Evolutionary conservation across 2,888 invertebrate species (phyloP).

Genomic region (Lepetodrilus schrolli): DNA sequence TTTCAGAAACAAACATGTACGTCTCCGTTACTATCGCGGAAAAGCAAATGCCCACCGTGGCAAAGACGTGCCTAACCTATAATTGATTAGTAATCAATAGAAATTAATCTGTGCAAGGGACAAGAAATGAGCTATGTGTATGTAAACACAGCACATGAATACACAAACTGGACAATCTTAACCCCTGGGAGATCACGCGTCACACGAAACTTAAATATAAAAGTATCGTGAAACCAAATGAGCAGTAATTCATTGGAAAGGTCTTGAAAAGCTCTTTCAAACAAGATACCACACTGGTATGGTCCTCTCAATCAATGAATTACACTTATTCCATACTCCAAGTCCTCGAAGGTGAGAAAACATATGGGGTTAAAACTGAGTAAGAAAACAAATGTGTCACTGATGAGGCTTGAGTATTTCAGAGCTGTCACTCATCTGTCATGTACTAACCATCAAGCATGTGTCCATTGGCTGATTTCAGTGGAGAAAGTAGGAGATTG

Average conservation of each 20-base stretch:
- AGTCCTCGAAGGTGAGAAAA: background rate
- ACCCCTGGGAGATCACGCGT: too few species aligned
- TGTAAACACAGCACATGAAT: constrained; percentile 3
- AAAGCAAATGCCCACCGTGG: background rate
- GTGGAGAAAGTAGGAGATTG: background rate
- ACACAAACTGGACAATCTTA: too few species aligned
- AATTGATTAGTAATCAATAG: constrained; percentile 20
- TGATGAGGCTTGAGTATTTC: background rate
- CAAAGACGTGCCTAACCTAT: constrained; percentile 18
- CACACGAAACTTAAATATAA: too few species aligned
- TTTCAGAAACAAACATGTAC: background rate
- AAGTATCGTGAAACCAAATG: too few species aligned
- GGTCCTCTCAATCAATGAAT: too few species aligned
- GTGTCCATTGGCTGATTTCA: background rate
- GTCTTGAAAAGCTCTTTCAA: too few species aligned
- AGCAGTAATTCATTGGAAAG: too few species aligned
- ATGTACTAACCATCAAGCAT: background rate
- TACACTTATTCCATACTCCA: too few species aligned
- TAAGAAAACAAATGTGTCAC: constrained; percentile 4
- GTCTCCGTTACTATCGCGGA: background rate
- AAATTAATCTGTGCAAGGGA: background rate
- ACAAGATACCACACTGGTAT: too few species aligned
- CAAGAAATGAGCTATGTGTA: background rate
- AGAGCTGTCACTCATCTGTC: background rate
- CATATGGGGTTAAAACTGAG: too few species aligned